Evolutionary conservation across 2,888 invertebrate genomes (phyloP).

Genomic region (Chloroclysta siterata): DNA sequence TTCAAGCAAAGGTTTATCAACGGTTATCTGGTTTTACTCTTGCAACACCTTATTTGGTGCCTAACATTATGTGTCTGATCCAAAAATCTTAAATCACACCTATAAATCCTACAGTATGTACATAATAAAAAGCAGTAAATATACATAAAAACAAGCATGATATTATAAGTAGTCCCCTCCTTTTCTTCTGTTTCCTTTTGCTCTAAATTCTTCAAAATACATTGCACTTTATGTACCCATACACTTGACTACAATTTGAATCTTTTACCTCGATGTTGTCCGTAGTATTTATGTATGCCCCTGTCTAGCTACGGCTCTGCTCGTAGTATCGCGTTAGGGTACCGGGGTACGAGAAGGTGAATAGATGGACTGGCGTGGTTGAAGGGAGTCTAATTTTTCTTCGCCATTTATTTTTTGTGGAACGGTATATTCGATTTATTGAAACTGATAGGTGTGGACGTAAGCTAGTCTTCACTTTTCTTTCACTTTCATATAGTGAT

Average conservation of each 20-base stretch:
- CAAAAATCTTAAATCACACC: too few species aligned
- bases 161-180: too few species aligned
- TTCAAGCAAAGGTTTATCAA: background rate
- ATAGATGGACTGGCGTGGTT: constrained; percentile 78
- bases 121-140: too few species aligned
- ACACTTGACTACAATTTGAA: background rate
- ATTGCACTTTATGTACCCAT: too few species aligned
- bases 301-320: constrained; percentile 16
- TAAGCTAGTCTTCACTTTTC: constrained; percentile 18
- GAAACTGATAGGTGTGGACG: constrained; percentile 35
- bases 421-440: constrained; percentile 38
- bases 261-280: background rate
- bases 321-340: constrained; percentile 65
- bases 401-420: constrained; percentile 63
- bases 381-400: constrained; percentile 75
- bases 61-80: too few species aligned
- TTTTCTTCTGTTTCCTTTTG: too few species aligned
- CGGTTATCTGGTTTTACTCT: background rate
- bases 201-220: too few species aligned
- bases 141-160: too few species aligned
- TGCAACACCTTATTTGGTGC: background rate
- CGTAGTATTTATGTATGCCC: background rate
- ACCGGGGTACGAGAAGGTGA: constrained; percentile 49
- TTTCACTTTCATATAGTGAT: background rate
- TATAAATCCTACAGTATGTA: too few species aligned